Base-by-base conservation (phyloP, 2,888 invertebrate species). In the Malthinus flaveolus region DNA sequence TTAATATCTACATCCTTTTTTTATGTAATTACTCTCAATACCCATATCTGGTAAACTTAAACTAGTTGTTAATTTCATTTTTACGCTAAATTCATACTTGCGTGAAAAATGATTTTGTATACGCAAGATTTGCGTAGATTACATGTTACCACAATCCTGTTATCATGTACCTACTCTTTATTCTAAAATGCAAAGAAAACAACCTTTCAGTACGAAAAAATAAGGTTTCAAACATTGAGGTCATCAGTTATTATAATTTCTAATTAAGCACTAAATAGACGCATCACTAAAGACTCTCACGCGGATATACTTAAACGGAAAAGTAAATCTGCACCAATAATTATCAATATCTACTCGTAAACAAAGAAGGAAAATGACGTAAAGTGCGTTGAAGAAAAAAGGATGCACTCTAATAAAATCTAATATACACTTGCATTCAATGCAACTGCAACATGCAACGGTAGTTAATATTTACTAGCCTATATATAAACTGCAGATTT, bases 301-400 rank as follows among this genome's bases (percentile, higher is more conserved):
- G 23, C 39, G 39, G 39, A 42, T 15, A 42, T 15, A 23, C n/a
- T 3, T 23, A 23, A 6, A 23, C 9, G 5, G 39, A 42, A 42
- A 42, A 42, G 39, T 23, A 42, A 42, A 42, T 42, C 39, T 42
- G 39, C 39, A 42, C 39, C 23, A 42, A 23, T 42, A 42, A 42
- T 42, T 42, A 23, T 42, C 15, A 15, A 13, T 23, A 13, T 12
- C 15, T 13, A 9, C 15, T 42, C 13, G 23, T 42, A 42, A 23
- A 42, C 9, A n/a, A 42, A 15, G 15, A 23, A 15, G 39, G 39
- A 15, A 23, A 42, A 42, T 42, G 13, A 15, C 15, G 23, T 42
- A 23, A 42, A 42, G 13, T 10, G 9, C 23, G 23, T 42, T 9
- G 12, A 42, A 23, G n/a, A 42, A 42, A 23, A 13, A 23, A 42